phyloP scores from a whole-genome alignment of 2,888 invertebrate species.

The Himalopsyche anomala region DNA sequence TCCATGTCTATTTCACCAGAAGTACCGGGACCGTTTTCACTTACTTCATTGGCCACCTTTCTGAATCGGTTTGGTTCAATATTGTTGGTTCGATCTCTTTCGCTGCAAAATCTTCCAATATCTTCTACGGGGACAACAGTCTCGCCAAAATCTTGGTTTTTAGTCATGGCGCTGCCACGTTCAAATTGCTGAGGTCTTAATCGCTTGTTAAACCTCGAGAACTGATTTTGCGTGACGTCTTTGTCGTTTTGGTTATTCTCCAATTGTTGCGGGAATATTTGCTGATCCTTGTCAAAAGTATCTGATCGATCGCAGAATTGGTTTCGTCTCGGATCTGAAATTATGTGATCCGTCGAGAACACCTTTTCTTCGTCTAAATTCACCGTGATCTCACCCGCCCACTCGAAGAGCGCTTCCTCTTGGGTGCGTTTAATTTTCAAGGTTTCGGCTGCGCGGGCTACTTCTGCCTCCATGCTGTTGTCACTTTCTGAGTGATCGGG shows the following conservation, averaged over 20 bases:
- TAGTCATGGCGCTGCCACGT: not conserved
- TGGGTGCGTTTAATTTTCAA: slow-evolving; percentile 61
- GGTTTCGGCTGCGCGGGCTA: slow-evolving; percentile 49
- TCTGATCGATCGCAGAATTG: slow-evolving; percentile 20
- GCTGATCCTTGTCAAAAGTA: slow-evolving; percentile 12
- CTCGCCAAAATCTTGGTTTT: slow-evolving; percentile 35
- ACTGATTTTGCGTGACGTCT: not conserved
- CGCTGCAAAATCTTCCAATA: not conserved
- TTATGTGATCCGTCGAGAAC: not conserved
- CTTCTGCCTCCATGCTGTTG: slow-evolving; percentile 64
- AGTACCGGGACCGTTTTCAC: slow-evolving; percentile 41
- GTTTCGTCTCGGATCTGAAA: slow-evolving; percentile 3
- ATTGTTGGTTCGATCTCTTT: slow-evolving; percentile 33
- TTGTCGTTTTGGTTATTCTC: slow-evolving; percentile 37
- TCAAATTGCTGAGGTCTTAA: not conserved
- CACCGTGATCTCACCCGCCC: slow-evolving; percentile 59
- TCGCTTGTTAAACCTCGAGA: not conserved
- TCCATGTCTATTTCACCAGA: slow-evolving; percentile 61
- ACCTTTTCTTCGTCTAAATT: slow-evolving; percentile 56
- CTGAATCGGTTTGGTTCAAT: slow-evolving; percentile 48
- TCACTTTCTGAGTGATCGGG: slow-evolving; percentile 53
- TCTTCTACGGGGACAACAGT: not conserved
- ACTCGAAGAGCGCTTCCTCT: slow-evolving; percentile 62
- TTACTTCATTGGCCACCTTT: slow-evolving; percentile 42
- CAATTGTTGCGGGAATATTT: slow-evolving; percentile 1